Conservation (phyloP, 2,888 invertebrate genomes). For the Epinotia ramella region DNA sequence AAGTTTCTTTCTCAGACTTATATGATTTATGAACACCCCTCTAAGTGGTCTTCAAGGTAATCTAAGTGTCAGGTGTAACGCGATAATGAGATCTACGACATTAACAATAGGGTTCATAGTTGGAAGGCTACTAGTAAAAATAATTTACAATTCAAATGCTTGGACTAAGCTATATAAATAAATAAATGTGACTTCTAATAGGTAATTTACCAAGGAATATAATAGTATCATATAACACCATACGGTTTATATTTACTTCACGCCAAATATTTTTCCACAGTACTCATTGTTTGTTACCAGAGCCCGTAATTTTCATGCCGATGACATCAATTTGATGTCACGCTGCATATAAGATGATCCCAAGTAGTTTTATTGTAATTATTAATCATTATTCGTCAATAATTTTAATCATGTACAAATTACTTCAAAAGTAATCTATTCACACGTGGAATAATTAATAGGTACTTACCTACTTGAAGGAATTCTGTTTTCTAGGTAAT, state of each 20-base stretch:
- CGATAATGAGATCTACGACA: slow-evolving; percentile 68
- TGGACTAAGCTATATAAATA: slow-evolving; percentile 27
- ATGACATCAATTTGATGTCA: no score
- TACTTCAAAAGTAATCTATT: no score
- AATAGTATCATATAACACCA: neutral
- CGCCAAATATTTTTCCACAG: neutral
- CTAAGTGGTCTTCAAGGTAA: slow-evolving; percentile 32
- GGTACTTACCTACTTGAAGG: no score
- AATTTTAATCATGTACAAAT: no score
- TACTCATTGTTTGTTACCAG: slow-evolving; percentile 8
- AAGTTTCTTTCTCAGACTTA: neutral
- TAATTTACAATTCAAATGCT: slow-evolving; percentile 19
- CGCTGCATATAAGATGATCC: no score
- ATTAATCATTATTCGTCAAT: no score
- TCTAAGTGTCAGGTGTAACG: slow-evolving; percentile 45
- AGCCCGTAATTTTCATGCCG: no score
- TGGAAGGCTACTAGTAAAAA: slow-evolving; percentile 68
- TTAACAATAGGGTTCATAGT: slow-evolving; percentile 63
- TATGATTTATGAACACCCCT: neutral
- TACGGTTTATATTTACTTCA: slow-evolving; percentile 10
- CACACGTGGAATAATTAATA: no score
- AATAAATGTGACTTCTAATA: slow-evolving; percentile 13
- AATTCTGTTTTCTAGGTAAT: no score
- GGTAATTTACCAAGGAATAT: slow-evolving; percentile 2
- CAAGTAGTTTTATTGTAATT: no score